Base-by-base conservation (phyloP, 2,797 vertebrate species). In the Myripristis murdjan region DNA sequence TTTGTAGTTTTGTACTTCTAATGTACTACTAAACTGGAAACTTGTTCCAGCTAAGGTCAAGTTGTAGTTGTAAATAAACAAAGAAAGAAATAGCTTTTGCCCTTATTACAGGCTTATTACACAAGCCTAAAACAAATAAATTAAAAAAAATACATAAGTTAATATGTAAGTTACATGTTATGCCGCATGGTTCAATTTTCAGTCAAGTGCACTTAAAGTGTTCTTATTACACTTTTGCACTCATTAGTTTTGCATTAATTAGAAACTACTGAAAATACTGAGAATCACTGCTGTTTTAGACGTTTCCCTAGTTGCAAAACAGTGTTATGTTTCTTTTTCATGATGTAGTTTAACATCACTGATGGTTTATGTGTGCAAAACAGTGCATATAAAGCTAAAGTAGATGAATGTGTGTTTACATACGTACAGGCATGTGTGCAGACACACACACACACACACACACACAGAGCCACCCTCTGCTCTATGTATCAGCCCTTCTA, bases 401-500 rank as follows among this genome's bases (percentile, higher is more conserved):
- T 73, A 59, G 44, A 79, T 73, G 49, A 75, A 80, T 66, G 70
- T 64, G 66, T 75, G 74, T 87, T 85, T 88, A 85, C 60, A 77
- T 66, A 84, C 55, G 75, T 77, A 64, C 62, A 78, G 49, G 82
- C 82, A 85, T 71, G 57, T 82, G 52, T 8, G 10, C 49, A 73
- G 11, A 52, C 35, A 41, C 33, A 47, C 59, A 75, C 61, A 60
- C 60, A 61, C 64, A 61, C 49, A 61, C 74, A 82, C 73, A 71
- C 51, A 73, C 14, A n/a, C n/a, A n/a, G n/a, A 81, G 63, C 75
- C 70, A 76, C 73, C 75, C 77, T 85, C 71, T 74, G 53, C 87
- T 87, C 75, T 88, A 80, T 87, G 77, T 88, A 88, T 91, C 87
- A 83, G 86, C 85, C 85, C 47, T 77, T 88, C 89, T 89, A 83